Base-by-base conservation (phyloP, 2,113 vertebrate genomes). In the Xiphophorus couchianus region DNA sequence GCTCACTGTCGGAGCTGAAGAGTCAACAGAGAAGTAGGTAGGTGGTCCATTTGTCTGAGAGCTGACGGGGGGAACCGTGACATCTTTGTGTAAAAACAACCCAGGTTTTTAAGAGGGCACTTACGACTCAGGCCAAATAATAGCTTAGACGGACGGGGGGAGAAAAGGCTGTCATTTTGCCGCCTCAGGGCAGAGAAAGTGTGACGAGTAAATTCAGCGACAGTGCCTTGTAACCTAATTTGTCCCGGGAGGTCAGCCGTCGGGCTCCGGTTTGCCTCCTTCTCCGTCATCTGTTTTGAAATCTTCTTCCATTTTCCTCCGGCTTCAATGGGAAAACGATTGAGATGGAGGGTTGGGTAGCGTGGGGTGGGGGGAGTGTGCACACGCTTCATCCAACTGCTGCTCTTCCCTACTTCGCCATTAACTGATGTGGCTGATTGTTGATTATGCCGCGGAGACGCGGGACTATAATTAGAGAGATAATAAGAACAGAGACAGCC, bases 401-500 rank as follows among this genome's bases (percentile, higher is more conserved):
- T 77, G 83, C 77, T 81, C 82, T 74, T 77, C 76, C 76, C 83
- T 86, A 69, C 84, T 66, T 76, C 77, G 74, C 84, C 80, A 86
- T 91, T 91, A 93, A 90, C 86, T 83, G 84, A 94, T 80, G 79
- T 90, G 83, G 86, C 88, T 90, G 89, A 92, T 90, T 92, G 91
- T 88, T 90, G 89, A 93, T 93, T 93, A 91, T 77, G 80, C 91
- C 79, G 84, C 86, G 69, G 88, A 93, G 90, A 88, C 80, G 39
- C 77, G 82, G 76, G 88, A 84, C 67, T 76, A 84, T 92, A 93
- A 93, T 94, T 93, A 92, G 84, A 72, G 78, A 62, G 79, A 90
- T 92, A 92, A 94, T 90, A 87, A 93, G 86, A 90, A 83, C 86
- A 89, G 90, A 91, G 89, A 90, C 87, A 80, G 91, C 89, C 89